These are phyloP conservation scores for Arothron firmamentum DNA, from an alignment of 2,113 vertebrate genomes.

Conservation along the genomic window DNA sequence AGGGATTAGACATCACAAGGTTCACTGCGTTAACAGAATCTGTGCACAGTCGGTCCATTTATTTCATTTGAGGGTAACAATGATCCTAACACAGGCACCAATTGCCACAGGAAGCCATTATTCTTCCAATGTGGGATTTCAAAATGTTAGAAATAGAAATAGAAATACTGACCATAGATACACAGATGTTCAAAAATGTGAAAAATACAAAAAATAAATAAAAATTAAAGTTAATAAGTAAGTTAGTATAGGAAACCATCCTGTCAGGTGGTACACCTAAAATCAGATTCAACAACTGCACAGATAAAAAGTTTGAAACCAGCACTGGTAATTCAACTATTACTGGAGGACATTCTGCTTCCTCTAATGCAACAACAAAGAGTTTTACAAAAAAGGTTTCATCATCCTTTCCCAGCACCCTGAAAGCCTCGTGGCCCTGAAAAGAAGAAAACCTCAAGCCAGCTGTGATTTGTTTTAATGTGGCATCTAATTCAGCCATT, in stretches of 20 bases:
- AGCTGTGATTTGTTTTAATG: slow-evolving; percentile 70
- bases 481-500: slow-evolving; percentile 69
- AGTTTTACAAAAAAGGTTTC: not conserved
- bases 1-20: slow-evolving; percentile 68
- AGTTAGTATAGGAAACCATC: too few species aligned
- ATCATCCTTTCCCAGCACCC: not conserved
- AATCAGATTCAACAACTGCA: too few species aligned
- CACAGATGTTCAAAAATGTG: too few species aligned
- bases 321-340: not conserved
- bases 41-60: slow-evolving; percentile 36
- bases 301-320: too few species aligned
- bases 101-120: not conserved
- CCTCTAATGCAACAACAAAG: not conserved
- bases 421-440: slow-evolving; percentile 20
- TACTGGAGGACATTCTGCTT: not conserved
- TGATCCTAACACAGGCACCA: slow-evolving; percentile 36
- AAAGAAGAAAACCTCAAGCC: slow-evolving; percentile 51
- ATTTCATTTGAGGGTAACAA: slow-evolving; percentile 36
- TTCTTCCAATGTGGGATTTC: not conserved
- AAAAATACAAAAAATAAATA: too few species aligned
- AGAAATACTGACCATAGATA: too few species aligned
- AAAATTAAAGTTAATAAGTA: too few species aligned
- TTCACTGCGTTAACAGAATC: slow-evolving; percentile 59
- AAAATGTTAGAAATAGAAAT: too few species aligned
- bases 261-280: too few species aligned